Percentiles rank a stretch among this genome's conserved stretches.
Evolutionary conservation across 2,113 vertebrate species (phyloP).

Genomic region (Seriola rivoliana): DNA sequence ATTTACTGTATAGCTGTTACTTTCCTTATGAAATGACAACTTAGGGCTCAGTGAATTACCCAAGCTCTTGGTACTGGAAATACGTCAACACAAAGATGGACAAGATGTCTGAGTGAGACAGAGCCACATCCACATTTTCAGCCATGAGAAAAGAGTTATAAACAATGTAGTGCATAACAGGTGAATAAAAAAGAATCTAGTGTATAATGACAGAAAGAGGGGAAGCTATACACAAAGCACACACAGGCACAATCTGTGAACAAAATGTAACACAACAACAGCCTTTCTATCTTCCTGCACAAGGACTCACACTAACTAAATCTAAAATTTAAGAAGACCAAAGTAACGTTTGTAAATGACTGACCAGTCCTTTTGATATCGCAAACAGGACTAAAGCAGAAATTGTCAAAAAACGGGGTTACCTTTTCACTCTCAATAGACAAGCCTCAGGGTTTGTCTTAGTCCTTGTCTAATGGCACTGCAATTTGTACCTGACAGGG

Average conservation of each 20-base stretch:
- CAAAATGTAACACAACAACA: too few species aligned
- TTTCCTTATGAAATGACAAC: constrained; percentile 45
- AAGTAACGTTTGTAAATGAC: neutral
- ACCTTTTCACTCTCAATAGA: neutral
- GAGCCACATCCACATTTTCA: neutral
- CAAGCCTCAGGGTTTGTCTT: constrained; percentile 28
- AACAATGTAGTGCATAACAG: neutral
- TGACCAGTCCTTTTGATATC: too few species aligned
- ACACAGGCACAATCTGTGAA: neutral
- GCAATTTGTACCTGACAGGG: constrained; percentile 23
- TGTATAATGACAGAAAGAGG: neutral
- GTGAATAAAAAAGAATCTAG: neutral
- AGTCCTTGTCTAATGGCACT: constrained; percentile 22
- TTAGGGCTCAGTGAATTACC: constrained; percentile 32
- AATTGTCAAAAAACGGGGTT: too few species aligned
- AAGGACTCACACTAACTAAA: neutral
- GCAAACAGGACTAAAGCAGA: neutral
- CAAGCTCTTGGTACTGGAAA: neutral
- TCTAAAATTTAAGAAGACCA: neutral
- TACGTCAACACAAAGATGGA: constrained; percentile 1
- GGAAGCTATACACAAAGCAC: neutral
- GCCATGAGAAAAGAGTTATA: neutral
- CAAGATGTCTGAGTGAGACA: neutral
- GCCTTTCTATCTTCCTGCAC: neutral
- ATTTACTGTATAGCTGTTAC: constrained; percentile 39